Evolutionary conservation across 2,888 invertebrate species (phyloP), one percentile per base, ranked within the genome.

Genomic region (Noctuana brunneofusca): DNA sequence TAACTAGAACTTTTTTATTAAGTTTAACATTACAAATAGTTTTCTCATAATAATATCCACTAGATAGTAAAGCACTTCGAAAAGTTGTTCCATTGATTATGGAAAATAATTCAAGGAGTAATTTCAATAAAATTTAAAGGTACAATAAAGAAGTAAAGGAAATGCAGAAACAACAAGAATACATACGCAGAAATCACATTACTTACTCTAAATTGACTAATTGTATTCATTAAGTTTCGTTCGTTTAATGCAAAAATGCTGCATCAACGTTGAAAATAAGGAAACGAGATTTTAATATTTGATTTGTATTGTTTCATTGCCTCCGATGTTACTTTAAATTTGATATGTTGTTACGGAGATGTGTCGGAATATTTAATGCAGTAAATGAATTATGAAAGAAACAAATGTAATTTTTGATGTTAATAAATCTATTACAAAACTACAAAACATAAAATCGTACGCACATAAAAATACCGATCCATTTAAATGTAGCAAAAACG

Each of bases 31-130:
- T 90, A 89, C 85, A 86, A 86, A 86, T 88, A 88, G 83, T 83
- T 83, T 81, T 79, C 74, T 83, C 79, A 82, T 87, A n/a, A n/a
- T n/a, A n/a, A n/a, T n/a, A 88, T 83, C 84, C 88, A 89, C 87
- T 86, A 89, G 86, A 90, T 90, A 91, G 90, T 91, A 91, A 91
- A 91, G 91, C 91, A 91, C 91, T 91, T 91, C 85, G 87, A 89
- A 89, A 89, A 87, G 80, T 86, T 87, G 79, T 81, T 81, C 81
- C 84, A 85, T 81, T 72, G 68, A 71, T 65, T 69, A 80, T 83
- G 84, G 82, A 82, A 81, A 81, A 75, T 56, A 20, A 66, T 46
- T 48, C 32, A 60, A 54, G 49, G 46, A 35, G 24, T 49, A 41
- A 48, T 60, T 8, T 59, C 9, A 46, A 41, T 48, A 54, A 55